These are phyloP conservation scores for Urosaurus nigricauda DNA, from an alignment of 2,797 vertebrate genomes.

Conservation along the genomic window DNA sequence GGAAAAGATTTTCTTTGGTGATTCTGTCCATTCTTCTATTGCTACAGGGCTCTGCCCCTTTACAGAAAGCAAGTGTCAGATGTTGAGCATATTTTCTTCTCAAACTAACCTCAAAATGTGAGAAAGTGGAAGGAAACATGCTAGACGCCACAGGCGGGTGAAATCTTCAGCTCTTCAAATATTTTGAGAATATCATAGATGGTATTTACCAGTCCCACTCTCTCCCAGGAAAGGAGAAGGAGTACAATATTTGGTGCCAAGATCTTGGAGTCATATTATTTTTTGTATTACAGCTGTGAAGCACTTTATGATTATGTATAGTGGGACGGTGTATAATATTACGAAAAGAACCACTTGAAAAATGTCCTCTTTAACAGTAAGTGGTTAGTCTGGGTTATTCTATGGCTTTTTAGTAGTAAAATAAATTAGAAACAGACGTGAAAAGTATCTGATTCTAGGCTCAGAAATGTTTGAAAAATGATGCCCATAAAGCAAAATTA, in stretches of 20 bases:
- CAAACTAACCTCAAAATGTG: slow-evolving; percentile 16
- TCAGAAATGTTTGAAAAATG: slow-evolving; percentile 40
- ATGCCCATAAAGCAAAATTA: slow-evolving; percentile 32
- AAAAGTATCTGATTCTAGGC: slow-evolving; percentile 25
- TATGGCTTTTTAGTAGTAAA: slow-evolving; percentile 42
- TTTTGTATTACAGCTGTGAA: background rate
- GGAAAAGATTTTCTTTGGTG: slow-evolving; percentile 25
- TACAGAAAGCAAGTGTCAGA: background rate
- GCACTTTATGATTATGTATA: slow-evolving; percentile 19
- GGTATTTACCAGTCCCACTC: slow-evolving; percentile 11
- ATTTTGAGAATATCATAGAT: slow-evolving; percentile 31
- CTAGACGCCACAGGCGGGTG: background rate
- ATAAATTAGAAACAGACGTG: background rate
- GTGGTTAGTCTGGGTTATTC: slow-evolving; percentile 30
- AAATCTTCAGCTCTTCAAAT: slow-evolving; percentile 18
- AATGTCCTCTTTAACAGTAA: slow-evolving; percentile 15
- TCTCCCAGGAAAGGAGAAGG: background rate
- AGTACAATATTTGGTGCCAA: background rate
- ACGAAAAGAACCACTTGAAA: slow-evolving; percentile 34
- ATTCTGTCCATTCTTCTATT: slow-evolving; percentile 19
- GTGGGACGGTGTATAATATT: background rate
- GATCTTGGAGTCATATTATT: background rate
- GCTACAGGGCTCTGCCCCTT: background rate
- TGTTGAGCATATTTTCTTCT: background rate
- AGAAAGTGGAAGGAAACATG: slow-evolving; percentile 13